Base-by-base conservation (phyloP, 2,888 invertebrate genomes). In the Tenthredo mesomela region DNA sequence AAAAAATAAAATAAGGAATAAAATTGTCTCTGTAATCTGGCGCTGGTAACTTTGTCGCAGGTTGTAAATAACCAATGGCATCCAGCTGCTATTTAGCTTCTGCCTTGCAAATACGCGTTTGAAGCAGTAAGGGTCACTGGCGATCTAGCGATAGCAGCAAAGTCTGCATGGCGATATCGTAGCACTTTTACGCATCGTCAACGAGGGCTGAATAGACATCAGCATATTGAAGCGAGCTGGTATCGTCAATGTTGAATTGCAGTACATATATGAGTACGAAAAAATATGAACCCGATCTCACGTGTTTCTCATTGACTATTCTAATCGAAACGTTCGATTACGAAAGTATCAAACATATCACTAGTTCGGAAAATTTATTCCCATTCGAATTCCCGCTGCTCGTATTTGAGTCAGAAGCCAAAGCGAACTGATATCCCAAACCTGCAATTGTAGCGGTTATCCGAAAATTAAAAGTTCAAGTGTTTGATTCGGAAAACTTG, bases 241-340 rank as follows among this genome's bases (percentile, higher is more conserved):
- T 3, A 73, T 12, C 73, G 47, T n/a, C n/a, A 18, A 15, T 43
- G 40, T 43, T 73, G 71, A 71, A 71, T 70, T 25, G 9, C 21
- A 40, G 21, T 29, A n/a, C 54, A 54, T 54, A n/a, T 18, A 33
- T 33, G 71, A 71, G 21, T 33, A 21, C 37, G 33, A 47, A 73
- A 73, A n/a, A 73, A 40, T 25, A 18, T 25, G 21, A n/a, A 71
- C 25, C 4, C 73, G 43, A 73, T 43, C 43, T 73, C 33, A 21
- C 77, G 47, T 77, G 77, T 54, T 50, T 50, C 25, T 54, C 18
- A 77, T 29, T 77, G 77, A 77, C 54, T 33, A 50, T 50, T 77
- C 37, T 54, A n/a, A 54, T 73, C 21, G 29, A 25, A 33, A 33
- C 29, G 33, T 29, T 33, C 15, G 18, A 67, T 33, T 33, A 12